Conservation (phyloP, 2,888 invertebrate species). For the Alitta virens region DNA sequence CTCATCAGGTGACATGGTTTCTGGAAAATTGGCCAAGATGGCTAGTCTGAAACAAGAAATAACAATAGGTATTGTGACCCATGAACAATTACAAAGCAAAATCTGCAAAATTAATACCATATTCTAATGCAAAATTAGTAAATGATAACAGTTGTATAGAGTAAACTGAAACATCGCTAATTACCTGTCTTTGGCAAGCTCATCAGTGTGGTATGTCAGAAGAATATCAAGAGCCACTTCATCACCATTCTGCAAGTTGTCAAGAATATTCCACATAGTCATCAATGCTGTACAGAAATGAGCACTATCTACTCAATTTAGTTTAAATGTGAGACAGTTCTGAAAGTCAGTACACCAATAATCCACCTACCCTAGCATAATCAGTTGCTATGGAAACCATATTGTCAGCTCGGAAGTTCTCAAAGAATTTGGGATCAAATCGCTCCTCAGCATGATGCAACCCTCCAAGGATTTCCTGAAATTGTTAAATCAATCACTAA, state of each 20-base stretch:
- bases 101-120: too few relatives aligned
- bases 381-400: conserved; percentile 66
- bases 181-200: conserved; percentile 57
- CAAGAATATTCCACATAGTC: too few relatives aligned
- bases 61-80: too few relatives aligned
- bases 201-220: conserved; percentile 67
- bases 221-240: conserved; percentile 67
- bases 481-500: conserved; percentile 18
- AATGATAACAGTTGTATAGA: too few relatives aligned
- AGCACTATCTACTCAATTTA: too few relatives aligned
- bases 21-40: conserved; percentile 70
- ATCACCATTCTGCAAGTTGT: conserved; percentile 43
- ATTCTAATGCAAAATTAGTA: too few relatives aligned
- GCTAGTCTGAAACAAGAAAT: conserved; percentile 54
- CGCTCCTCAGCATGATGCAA: conserved; percentile 62
- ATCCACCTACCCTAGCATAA: conserved; percentile 66
- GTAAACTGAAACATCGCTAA: too few relatives aligned
- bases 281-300: too few relatives aligned
- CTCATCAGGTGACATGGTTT: conserved; percentile 68
- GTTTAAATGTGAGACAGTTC: too few relatives aligned
- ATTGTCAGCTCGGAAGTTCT: conserved; percentile 67
- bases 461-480: conserved; percentile 65
- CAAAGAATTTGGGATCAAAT: conserved; percentile 69
- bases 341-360: too few relatives aligned
- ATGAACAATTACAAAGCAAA: too few relatives aligned